Conservation (phyloP, 2,113 vertebrate species). For the Rhinoptilus africanus region DNA sequence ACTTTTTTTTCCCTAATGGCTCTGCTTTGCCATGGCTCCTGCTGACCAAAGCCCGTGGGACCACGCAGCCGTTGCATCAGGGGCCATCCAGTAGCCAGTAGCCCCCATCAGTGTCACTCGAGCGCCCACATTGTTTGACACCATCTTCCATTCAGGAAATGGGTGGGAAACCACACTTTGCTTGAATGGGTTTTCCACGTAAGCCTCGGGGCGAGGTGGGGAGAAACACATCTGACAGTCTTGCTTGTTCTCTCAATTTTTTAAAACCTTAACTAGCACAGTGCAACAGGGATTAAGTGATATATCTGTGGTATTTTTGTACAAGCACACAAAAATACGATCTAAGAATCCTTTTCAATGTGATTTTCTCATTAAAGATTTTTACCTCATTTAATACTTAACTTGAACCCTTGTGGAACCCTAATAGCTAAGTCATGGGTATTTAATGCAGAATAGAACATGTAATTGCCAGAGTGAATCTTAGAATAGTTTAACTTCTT, state of each 20-base stretch:
- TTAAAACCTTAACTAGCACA: not conserved
- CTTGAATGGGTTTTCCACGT: not conserved
- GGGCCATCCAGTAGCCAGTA: not conserved
- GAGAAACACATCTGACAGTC: not conserved
- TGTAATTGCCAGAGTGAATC: not conserved
- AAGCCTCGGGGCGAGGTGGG: rapidly evolving
- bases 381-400: not conserved
- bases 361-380: not conserved
- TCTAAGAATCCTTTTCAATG: not conserved
- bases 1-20: not conserved
- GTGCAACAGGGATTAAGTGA: not conserved
- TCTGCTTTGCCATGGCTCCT: not conserved
- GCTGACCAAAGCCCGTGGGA: not conserved
- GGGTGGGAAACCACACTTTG: not conserved
- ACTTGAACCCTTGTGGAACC: not conserved
- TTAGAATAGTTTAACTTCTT: not conserved
- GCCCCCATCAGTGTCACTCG: not conserved
- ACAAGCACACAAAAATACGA: not conserved
- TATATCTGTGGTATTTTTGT: not conserved
- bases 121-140: not conserved
- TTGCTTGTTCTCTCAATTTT: not conserved
- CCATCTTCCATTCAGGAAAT: not conserved
- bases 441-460: not conserved
- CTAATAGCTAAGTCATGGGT: not conserved
- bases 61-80: rapidly evolving